Conservation (phyloP, 2,888 invertebrate species). For the Aleiodes alternator region DNA sequence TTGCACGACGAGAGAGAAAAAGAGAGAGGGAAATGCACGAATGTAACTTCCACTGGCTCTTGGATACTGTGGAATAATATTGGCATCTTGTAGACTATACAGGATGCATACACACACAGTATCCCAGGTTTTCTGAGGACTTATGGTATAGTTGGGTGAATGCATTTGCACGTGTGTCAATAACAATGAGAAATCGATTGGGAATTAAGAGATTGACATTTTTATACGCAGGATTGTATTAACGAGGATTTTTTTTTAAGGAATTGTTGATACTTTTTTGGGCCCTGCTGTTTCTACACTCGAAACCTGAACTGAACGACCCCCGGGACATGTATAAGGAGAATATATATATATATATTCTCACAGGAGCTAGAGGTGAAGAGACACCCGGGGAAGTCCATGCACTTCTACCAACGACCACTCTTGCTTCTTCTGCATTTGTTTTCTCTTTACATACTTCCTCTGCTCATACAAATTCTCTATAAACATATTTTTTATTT, state of each 20-base stretch:
- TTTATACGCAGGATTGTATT: background rate
- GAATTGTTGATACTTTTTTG: background rate
- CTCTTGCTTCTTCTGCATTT: constrained; percentile 35
- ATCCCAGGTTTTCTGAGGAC: background rate
- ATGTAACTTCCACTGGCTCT: constrained; percentile 42
- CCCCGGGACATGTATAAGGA: constrained; percentile 9
- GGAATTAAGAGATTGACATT: constrained; percentile 49
- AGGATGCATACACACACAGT: constrained; percentile 1
- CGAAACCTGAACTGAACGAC: constrained; percentile 30
- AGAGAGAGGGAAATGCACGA: constrained; percentile 44
- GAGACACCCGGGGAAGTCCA: constrained; percentile 43
- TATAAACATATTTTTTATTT: too few species aligned
- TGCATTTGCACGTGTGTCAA: too few species aligned
- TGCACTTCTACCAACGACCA: constrained; percentile 46
- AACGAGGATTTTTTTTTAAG: background rate
- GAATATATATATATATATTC: background rate
- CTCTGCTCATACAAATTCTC: background rate
- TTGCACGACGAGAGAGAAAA: constrained; percentile 39
- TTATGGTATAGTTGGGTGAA: too few species aligned
- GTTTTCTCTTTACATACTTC: constrained; percentile 34
- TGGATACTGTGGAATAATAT: constrained; percentile 40
- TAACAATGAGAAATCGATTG: background rate
- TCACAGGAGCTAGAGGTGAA: constrained; percentile 12
- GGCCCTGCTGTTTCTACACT: constrained; percentile 32
- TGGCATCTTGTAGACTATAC: constrained; percentile 41